These are phyloP conservation scores for Exocentrus adspersus DNA, from an alignment of 2,888 invertebrate genomes.

Conservation along the genomic window DNA sequence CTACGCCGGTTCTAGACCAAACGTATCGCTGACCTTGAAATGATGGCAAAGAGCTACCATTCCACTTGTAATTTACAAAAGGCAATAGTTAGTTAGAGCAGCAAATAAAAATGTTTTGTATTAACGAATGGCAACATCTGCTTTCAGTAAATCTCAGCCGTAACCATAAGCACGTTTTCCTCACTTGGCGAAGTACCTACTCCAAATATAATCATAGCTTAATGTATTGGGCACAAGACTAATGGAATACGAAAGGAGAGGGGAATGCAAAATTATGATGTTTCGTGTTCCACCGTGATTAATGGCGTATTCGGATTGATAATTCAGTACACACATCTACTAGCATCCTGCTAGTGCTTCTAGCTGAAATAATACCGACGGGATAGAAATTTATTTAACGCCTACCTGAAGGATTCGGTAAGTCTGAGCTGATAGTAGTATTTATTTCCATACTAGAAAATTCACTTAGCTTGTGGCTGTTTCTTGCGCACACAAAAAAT, in stretches of 20 bases:
- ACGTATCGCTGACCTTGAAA: too few relatives aligned
- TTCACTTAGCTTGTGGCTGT: background rate
- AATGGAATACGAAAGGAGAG: background rate
- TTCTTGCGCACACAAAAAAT: background rate
- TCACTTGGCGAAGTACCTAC: background rate
- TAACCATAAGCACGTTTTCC: background rate
- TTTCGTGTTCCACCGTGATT: background rate
- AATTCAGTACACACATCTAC: background rate
- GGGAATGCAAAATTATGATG: constrained; percentile 1
- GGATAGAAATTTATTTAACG: background rate
- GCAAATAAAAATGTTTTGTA: too few relatives aligned
- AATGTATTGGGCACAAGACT: background rate
- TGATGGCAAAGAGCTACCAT: too few relatives aligned
- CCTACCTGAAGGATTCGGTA: background rate
- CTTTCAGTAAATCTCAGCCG: too few relatives aligned
- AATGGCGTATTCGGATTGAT: background rate
- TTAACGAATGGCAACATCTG: too few relatives aligned
- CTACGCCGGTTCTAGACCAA: too few relatives aligned
- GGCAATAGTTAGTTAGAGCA: too few relatives aligned
- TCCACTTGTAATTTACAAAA: too few relatives aligned
- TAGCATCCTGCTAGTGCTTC: background rate
- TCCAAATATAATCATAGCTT: background rate
- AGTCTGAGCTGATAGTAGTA: background rate
- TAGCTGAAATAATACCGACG: background rate
- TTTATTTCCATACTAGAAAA: background rate